Percentiles rank a stretch among this genome's conserved stretches.
These are phyloP conservation scores for Theonella swinhoei DNA, from an alignment of 37 sponge, comb jelly and placozoan species.

Conservation along the genomic window DNA sequence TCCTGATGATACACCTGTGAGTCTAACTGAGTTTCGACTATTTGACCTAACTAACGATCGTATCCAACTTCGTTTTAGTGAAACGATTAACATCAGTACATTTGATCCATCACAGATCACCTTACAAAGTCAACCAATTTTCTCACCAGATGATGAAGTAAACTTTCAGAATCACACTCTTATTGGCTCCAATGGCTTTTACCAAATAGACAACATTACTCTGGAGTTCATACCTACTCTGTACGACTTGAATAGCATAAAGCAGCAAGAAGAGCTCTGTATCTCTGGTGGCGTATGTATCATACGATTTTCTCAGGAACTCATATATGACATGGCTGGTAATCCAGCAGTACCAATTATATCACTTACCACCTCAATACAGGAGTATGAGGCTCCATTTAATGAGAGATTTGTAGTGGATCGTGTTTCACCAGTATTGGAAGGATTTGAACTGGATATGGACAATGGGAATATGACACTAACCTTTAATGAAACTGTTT, in stretches of 20 bases:
- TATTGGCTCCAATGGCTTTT: conserved; percentile 69
- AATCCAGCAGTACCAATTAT: conserved; percentile 47
- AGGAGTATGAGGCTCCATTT: conserved; percentile 10
- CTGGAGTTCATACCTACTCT: conserved; percentile 66
- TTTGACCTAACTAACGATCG: conserved; percentile 66
- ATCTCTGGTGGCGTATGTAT: conserved; percentile 54
- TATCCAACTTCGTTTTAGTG: conserved; percentile 66
- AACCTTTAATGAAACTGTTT: conserved; percentile 88
- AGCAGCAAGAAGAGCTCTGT: conserved; percentile 65
- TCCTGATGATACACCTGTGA: conserved; percentile 59
- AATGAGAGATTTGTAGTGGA: conserved; percentile 43
- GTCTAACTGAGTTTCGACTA: conserved; percentile 58
- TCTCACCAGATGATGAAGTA: not conserved
- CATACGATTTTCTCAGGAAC: conserved; percentile 58
- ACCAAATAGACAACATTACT: conserved; percentile 74
- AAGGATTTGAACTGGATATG: conserved; percentile 67
- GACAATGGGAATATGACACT: conserved; percentile 76
- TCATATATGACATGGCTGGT: conserved; percentile 85
- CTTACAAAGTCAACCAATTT: conserved; percentile 53
- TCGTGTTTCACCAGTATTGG: conserved; percentile 49
- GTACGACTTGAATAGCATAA: conserved; percentile 81
- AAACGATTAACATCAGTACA: conserved; percentile 82
- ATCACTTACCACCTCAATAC: not conserved
- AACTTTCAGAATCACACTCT: conserved; percentile 50
- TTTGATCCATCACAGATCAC: conserved; percentile 91